Conservation (phyloP, 2,113 vertebrate species). For the Chionis minor region DNA sequence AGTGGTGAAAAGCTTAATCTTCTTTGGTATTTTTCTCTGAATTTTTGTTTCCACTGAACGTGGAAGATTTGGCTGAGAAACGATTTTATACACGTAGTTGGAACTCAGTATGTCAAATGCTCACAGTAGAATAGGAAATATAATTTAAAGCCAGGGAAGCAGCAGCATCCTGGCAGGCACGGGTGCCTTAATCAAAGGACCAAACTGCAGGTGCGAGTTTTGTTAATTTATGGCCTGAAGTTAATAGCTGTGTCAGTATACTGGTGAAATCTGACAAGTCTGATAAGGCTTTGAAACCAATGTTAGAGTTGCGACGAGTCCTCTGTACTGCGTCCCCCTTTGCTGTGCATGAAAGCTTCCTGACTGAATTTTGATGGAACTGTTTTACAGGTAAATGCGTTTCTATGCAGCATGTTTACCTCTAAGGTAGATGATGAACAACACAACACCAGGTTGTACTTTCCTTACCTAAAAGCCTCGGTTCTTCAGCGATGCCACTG, state of each 20-base stretch:
- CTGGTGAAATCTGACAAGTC: not conserved
- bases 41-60: conserved; percentile 17
- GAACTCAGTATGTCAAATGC: not conserved
- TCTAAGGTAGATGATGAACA: not conserved
- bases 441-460: accelerated
- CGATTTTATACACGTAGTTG: not conserved
- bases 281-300: not conserved
- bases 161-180: not conserved
- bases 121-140: conserved; percentile 26
- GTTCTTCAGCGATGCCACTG: not conserved
- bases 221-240: not conserved
- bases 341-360: not conserved
- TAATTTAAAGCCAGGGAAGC: not conserved
- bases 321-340: not conserved
- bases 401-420: not conserved
- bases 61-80: conserved; percentile 2
- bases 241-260: not conserved
- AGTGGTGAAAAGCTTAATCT: conserved; percentile 23
- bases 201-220: not conserved
- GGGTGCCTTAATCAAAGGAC: not conserved
- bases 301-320: not conserved
- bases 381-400: not conserved
- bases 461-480: not conserved
- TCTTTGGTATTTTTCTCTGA: conserved; percentile 8
- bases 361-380: not conserved